Conservation (phyloP, 2,888 invertebrate genomes). For the Melinaea menophilus region DNA sequence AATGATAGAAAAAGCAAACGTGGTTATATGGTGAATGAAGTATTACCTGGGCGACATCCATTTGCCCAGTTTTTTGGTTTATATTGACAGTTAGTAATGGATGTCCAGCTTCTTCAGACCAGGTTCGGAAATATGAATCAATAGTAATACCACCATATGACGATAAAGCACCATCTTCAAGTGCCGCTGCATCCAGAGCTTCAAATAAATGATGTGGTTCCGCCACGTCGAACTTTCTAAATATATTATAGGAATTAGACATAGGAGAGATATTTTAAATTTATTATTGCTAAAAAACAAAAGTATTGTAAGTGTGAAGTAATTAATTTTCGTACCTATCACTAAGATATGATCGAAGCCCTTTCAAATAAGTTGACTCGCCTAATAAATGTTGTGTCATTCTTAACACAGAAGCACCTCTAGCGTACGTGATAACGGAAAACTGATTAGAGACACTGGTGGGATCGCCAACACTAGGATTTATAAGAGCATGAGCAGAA, state of each 20-base stretch:
- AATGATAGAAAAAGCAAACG: no score
- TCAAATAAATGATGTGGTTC: slow-evolving; percentile 72
- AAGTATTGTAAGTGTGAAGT: background rate
- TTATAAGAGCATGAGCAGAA: slow-evolving; percentile 78
- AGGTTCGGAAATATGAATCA: slow-evolving; percentile 73
- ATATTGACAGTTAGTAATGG: slow-evolving; percentile 75
- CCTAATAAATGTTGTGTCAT: slow-evolving; percentile 83
- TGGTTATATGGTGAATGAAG: no score
- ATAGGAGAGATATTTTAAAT: background rate
- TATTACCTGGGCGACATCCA: slow-evolving; percentile 63
- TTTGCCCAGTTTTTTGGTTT: slow-evolving; percentile 55
- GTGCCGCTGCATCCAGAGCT: slow-evolving; percentile 62
- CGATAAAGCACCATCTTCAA: slow-evolving; percentile 46
- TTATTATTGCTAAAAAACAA: background rate
- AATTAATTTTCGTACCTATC: slow-evolving; percentile 51
- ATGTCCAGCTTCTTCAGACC: slow-evolving; percentile 80
- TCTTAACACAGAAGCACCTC: slow-evolving; percentile 80
- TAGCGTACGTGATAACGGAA: slow-evolving; percentile 82
- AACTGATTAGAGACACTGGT: slow-evolving; percentile 79
- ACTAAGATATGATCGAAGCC: slow-evolving; percentile 75
- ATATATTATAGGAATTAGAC: slow-evolving; percentile 2
- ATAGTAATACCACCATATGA: slow-evolving; percentile 54
- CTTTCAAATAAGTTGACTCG: slow-evolving; percentile 65
- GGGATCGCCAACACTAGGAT: slow-evolving; percentile 75
- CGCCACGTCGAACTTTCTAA: slow-evolving; percentile 62